A percentile compares a stretch with the other conserved stretches of the same genome.
Evolutionary conservation across 2,888 invertebrate species (phyloP).

Genomic region (Tromatobia lineatoria): DNA sequence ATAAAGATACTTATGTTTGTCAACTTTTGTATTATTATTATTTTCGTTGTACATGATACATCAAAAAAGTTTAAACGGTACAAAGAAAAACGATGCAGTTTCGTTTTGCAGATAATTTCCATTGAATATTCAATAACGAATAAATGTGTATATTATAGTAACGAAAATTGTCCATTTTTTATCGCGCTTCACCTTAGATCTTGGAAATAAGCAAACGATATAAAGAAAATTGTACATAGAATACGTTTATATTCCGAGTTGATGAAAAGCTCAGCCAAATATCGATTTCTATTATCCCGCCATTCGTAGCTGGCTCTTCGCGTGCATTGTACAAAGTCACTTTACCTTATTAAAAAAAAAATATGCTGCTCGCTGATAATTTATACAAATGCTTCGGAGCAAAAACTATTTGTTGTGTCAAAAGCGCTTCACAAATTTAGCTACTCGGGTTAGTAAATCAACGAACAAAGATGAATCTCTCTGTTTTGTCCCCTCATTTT

Average conservation of each 20-base stretch:
- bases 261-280: slow-evolving; percentile 37
- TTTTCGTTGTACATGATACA: too few relatives aligned
- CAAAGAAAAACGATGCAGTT: too few relatives aligned
- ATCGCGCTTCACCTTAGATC: neutral
- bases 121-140: too few relatives aligned
- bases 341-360: neutral
- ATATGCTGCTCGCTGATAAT: slow-evolving; percentile 10
- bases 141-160: too few relatives aligned
- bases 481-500: neutral
- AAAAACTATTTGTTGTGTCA: slow-evolving; percentile 24
- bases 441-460: slow-evolving; percentile 33
- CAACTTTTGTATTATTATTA: too few relatives aligned
- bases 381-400: slow-evolving; percentile 48
- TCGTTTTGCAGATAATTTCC: too few relatives aligned
- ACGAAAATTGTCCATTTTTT: too few relatives aligned
- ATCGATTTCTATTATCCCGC: slow-evolving; percentile 5
- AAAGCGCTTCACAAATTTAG: slow-evolving; percentile 32
- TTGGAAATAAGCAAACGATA: slow-evolving; percentile 24
- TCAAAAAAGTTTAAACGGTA: too few relatives aligned
- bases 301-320: slow-evolving; percentile 27
- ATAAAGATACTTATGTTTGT: too few relatives aligned
- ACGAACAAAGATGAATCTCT: slow-evolving; percentile 16
- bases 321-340: slow-evolving; percentile 56
- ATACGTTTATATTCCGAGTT: slow-evolving; percentile 46
- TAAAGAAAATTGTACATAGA: slow-evolving; percentile 54